Evolutionary conservation across 53 echinoderm and acorn worm genomes (phyloP).

Genomic region (Holothuria leucospilota): DNA sequence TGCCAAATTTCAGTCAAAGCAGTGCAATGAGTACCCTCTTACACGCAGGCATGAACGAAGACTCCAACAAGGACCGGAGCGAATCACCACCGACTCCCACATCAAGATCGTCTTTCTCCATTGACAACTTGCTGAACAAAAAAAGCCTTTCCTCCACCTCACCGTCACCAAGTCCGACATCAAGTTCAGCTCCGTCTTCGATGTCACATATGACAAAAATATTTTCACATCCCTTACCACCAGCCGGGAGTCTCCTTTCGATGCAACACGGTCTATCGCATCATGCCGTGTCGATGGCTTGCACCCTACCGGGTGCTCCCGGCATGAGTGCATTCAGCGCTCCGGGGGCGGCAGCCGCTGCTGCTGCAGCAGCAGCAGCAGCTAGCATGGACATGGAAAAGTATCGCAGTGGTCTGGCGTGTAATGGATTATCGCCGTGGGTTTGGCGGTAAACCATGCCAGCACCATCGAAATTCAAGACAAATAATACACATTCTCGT

Average conservation of each 20-base stretch:
- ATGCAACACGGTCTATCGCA: constrained; percentile 36
- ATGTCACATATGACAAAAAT: constrained; percentile 37
- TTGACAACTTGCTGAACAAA: constrained; percentile 86
- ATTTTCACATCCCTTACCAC: constrained; percentile 35
- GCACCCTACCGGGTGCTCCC: constrained; percentile 50
- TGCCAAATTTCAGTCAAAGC: constrained; percentile 69
- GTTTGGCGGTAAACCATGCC: constrained; percentile 41
- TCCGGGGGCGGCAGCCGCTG: constrained; percentile 52
- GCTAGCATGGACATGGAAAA: constrained; percentile 91
- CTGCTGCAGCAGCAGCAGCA: constrained; percentile 68
- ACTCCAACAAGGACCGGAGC: constrained; percentile 42
- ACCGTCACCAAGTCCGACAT: constrained; percentile 26
- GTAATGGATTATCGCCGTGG: constrained; percentile 86
- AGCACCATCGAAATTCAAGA: too few species aligned
- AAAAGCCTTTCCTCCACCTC: constrained; percentile 63
- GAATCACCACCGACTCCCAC: constrained; percentile 71
- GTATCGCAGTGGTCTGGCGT: constrained; percentile 93
- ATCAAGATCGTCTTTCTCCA: constrained; percentile 81
- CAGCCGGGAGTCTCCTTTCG: constrained; percentile 39
- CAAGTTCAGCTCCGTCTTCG: constrained; percentile 8
- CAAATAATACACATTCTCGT: too few species aligned
- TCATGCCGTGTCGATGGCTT: constrained; percentile 54
- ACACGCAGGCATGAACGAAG: constrained; percentile 64
- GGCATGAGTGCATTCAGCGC: constrained; percentile 57
- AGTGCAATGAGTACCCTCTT: constrained; percentile 83